Base-by-base conservation (phyloP, 2,888 invertebrate species). In the Lithosia quadra region DNA sequence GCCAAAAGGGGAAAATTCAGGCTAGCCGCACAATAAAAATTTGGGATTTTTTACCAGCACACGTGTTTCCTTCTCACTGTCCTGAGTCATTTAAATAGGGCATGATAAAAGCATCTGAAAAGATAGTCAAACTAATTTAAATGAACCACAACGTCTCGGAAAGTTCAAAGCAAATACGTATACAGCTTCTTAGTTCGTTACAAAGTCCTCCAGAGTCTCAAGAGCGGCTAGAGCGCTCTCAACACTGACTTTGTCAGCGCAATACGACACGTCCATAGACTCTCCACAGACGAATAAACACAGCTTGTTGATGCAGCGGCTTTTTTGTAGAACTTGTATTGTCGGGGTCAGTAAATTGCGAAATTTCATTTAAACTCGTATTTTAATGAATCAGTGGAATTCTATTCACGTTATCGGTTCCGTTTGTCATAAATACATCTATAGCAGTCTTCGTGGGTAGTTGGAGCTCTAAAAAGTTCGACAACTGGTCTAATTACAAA, bases 241-340 rank as follows among this genome's bases (percentile, higher is more conserved):
- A 39, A 81, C 66, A 76, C 76, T 64, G 58, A 79, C 83, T 82
- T 82, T 81, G 83, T 83, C 83, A 83, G 83, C 84, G 81, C 66
- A 81, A 81, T 73, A 72, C 72, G 76, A 70, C 70, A 70, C 70
- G 70, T 63, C 58, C 65, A 53, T 62, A 36, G 67, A 73, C 68
- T 62, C 75, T 77, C 66, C 67, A 74, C 75, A 75, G 71, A 68
- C 39, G 61, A 68, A 74, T 76, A 81, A 78, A 82, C 75, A 78
- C 43, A 21, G 53, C 9, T 33, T 49, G 21, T 63, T 55, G 55
- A 63, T 63, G 55, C 55, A 55, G 55, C 22, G 53, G 53, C 55
- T 63, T 55, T 60, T 63, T 53, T 62, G 43, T 33, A 15, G 21
- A 43, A 65, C 7, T 9, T 49, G n/a, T 33, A 21, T 10, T 43